Conservation (phyloP, 2,888 invertebrate genomes). For the Spodoptera picta region DNA sequence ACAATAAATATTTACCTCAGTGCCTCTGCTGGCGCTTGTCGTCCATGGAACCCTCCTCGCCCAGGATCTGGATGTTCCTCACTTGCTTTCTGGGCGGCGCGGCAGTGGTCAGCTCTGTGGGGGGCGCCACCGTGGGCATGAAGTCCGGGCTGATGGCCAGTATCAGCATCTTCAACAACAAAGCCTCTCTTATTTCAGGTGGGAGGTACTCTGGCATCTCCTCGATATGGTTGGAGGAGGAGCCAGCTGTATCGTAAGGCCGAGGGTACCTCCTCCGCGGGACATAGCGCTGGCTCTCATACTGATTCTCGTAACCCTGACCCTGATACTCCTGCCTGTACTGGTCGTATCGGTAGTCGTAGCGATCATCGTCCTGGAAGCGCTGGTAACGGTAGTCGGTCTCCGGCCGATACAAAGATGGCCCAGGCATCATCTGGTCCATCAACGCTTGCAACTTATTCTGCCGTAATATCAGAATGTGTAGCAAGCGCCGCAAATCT, state of each 20-base stretch:
- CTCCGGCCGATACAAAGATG: conserved; percentile 72
- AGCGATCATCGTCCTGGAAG: conserved; percentile 79
- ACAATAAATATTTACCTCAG: conserved; percentile 65
- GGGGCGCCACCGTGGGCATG: conserved; percentile 79
- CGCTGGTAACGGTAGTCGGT: conserved; percentile 73
- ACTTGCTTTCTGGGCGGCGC: conserved; percentile 89
- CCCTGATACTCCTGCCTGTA: conserved; percentile 79
- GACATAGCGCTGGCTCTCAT: conserved; percentile 84
- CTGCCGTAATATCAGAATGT: conserved; percentile 90
- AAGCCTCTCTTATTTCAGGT: conserved; percentile 91
- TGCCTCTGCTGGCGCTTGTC: conserved; percentile 75
- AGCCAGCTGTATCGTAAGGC: conserved; percentile 79
- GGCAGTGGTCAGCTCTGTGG: conserved; percentile 83
- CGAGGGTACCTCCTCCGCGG: conserved; percentile 79
- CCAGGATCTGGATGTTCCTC: conserved; percentile 92
- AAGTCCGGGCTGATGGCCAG: conserved; percentile 91
- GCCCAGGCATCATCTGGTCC: conserved; percentile 81
- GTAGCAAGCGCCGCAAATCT: conserved; percentile 91
- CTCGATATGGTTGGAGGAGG: conserved; percentile 81
- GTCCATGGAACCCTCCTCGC: conserved; percentile 88
- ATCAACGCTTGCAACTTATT: conserved; percentile 88
- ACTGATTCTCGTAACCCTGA: conserved; percentile 80
- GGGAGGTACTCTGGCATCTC: conserved; percentile 90
- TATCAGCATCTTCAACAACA: conserved; percentile 92
- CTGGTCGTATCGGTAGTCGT: conserved; percentile 80